Conservation (phyloP, 2,888 invertebrate genomes). For the Octonoba sinensis region DNA sequence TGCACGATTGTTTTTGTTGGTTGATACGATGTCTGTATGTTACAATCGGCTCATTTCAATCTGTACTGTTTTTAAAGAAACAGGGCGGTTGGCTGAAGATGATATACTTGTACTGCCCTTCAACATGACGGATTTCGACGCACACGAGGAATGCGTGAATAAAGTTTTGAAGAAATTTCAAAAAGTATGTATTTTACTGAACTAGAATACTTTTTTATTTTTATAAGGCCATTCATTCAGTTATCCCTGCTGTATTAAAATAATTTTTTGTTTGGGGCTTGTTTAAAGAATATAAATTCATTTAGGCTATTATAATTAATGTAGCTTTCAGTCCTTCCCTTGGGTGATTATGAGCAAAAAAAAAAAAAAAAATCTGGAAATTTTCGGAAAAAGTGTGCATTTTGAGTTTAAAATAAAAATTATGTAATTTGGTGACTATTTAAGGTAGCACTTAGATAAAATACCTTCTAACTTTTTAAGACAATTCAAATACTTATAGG, state of each 20-base stretch:
- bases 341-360: too few relatives aligned
- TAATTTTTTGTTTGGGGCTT: neutral
- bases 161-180: constrained; percentile 79
- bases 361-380: too few relatives aligned
- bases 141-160: constrained; percentile 77
- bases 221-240: too few relatives aligned
- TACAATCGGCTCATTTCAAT: neutral
- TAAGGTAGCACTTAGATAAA: too few relatives aligned
- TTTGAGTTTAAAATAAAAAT: too few relatives aligned
- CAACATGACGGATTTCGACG: constrained; percentile 77
- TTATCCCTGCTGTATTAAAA: neutral
- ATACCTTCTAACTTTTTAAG: too few relatives aligned
- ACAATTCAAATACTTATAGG: too few relatives aligned
- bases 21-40: neutral
- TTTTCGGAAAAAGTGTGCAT: too few relatives aligned
- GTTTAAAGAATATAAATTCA: neutral
- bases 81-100: constrained; percentile 14
- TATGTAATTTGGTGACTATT: too few relatives aligned
- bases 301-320: too few relatives aligned
- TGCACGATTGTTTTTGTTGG: neutral
- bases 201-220: neutral
- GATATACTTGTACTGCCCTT: constrained; percentile 78
- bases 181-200: constrained; percentile 13
- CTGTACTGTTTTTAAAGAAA: too few relatives aligned
- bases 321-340: too few relatives aligned